These are phyloP conservation scores for Barbus barbus DNA, from an alignment of 2,113 vertebrate genomes.

Conservation along the genomic window DNA sequence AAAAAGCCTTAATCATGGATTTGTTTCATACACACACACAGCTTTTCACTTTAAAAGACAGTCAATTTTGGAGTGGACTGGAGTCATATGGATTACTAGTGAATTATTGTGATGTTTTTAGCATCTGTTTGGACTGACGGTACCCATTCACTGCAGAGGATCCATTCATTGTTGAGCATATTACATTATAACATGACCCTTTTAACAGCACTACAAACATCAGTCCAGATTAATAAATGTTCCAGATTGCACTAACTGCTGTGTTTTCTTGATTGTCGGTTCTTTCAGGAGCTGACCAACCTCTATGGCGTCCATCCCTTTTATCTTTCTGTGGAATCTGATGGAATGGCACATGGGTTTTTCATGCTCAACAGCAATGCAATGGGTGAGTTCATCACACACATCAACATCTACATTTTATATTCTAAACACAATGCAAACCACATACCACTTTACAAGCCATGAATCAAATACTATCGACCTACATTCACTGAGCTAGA, in stretches of 20 bases:
- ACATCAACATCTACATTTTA: neutral
- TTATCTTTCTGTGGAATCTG: conserved; percentile 84
- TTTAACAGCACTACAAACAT: neutral
- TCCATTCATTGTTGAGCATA: neutral
- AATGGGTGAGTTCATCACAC: conserved; percentile 69
- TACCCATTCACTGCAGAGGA: neutral
- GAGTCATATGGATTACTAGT: neutral
- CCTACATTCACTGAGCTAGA: neutral
- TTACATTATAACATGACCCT: neutral
- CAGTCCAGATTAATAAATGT: neutral
- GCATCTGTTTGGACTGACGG: neutral
- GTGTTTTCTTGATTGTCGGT: neutral
- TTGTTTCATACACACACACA: neutral
- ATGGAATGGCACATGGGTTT: conserved; percentile 80
- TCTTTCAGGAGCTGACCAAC: conserved; percentile 79
- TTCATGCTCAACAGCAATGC: conserved; percentile 92
- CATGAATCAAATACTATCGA: neutral
- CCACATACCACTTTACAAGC: neutral
- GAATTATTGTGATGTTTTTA: neutral
- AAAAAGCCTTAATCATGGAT: neutral
- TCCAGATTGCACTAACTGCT: neutral
- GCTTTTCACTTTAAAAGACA: neutral
- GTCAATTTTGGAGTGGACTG: neutral
- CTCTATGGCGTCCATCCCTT: conserved; percentile 89
- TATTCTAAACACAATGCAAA: neutral